Percentiles rank a stretch among this genome's conserved stretches.
Evolutionary conservation across 2,113 vertebrate genomes (phyloP).

Genomic region (Morone chrysops): DNA sequence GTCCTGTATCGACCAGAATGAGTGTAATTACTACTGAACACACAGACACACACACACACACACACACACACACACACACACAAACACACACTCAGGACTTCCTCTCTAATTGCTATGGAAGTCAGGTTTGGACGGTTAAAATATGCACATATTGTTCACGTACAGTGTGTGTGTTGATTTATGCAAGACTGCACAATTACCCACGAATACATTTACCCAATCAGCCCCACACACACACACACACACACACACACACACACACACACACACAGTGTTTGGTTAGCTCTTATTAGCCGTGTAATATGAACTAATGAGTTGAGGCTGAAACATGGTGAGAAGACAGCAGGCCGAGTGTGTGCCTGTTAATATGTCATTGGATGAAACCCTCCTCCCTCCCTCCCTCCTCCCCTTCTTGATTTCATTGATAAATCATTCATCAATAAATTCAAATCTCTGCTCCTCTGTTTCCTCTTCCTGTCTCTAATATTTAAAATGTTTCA

Average conservation of each 20-base stretch:
- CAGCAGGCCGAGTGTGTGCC: conserved; percentile 1
- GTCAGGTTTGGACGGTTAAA: conserved; percentile 46
- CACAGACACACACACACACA: conserved; percentile 16
- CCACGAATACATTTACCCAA: conserved; percentile 66
- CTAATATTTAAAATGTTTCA: no score
- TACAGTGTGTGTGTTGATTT: conserved; percentile 59
- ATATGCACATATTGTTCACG: conserved; percentile 70
- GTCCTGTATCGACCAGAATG: neutral
- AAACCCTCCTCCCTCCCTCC: no score
- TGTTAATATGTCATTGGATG: neutral
- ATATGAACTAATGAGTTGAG: conserved; percentile 76
- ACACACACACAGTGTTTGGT: conserved; percentile 62
- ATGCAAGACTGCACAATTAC: conserved; percentile 71
- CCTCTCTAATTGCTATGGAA: conserved; percentile 46
- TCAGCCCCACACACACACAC: conserved; percentile 36
- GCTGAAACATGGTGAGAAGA: conserved; percentile 46
- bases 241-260: conserved; percentile 39
- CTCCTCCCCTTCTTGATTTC: neutral
- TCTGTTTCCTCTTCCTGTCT: neutral
- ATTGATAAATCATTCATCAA: neutral
- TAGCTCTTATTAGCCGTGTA: conserved; percentile 75
- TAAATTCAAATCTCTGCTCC: neutral
- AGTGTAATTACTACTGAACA: conserved; percentile 11
- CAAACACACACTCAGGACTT: neutral
- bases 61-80: conserved; percentile 28